Evolutionary conservation across 1,140 invertebrate genomes (phyloP), one percentile per base, ranked within the genome.

Genomic region (Acromyrmex echinatior): DNA sequence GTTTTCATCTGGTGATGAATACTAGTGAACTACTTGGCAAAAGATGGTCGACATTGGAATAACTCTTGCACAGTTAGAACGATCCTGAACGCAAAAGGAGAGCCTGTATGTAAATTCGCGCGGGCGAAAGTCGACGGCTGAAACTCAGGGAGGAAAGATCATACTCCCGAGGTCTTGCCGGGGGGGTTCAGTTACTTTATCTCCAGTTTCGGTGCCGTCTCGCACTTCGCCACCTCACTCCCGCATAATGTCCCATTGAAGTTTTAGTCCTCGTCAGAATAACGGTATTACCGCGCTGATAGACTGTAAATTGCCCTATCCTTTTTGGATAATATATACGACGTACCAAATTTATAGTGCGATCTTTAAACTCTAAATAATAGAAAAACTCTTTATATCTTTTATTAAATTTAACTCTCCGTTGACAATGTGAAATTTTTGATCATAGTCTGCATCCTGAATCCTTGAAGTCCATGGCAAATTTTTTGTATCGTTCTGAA

Each of bases 41-140:
- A 86, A 68, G 62, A 16, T 28, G 63, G 53, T 45, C 74, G 74
- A 80, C 74, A 35, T 66, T 66, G 62, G n/a, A 86, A 86, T 86
- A 78, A 77, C 84, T 86, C 60, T 66, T 66, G 79, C 51, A 86
- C 31, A 31, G 51, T 21, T 79, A 21, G 74, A 86, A 66, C 49
- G 45, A 14, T 10, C 49, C 74, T 45, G 74, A 45, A 45, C 14
- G 49, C 60, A 63, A 86, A 45, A 65, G 51, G 35, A 86, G 49
- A 35, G 84, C 74, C 51, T 63, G 73, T 86, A 86, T 86, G 84
- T 86, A 86, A 86, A 86, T 86, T 86, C 84, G 21, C 74, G 74
- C 74, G 62, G 45, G 14, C 45, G 21, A 80, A 86, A 86, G 84
- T 86, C 49, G 76, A 79, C 21, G 74, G 35, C 49, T 80, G 49